Conservation (phyloP, 2,888 invertebrate genomes). For the Nysson spinosus region DNA sequence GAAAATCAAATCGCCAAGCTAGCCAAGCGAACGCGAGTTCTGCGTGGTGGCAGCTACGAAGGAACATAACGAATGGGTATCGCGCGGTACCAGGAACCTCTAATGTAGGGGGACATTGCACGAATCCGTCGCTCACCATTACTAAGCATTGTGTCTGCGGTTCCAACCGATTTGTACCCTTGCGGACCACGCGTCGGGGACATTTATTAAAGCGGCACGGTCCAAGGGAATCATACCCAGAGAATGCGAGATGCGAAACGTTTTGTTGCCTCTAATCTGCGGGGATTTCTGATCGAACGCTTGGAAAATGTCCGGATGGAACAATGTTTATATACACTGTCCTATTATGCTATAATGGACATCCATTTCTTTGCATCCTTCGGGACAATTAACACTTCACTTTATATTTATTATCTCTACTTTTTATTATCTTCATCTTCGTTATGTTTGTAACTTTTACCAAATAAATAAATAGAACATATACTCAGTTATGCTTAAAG, state of each 20-base stretch:
- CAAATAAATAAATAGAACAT: too few relatives aligned
- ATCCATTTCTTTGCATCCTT: too few relatives aligned
- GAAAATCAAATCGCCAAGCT: slow-evolving; percentile 69
- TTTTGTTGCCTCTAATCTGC: slow-evolving; percentile 9
- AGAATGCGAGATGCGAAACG: slow-evolving; percentile 1
- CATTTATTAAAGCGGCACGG: slow-evolving; percentile 69
- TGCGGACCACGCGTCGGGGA: slow-evolving; percentile 65
- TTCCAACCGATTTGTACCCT: slow-evolving; percentile 73
- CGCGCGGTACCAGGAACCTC: slow-evolving; percentile 54
- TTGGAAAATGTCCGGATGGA: neutral
- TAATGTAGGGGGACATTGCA: slow-evolving; percentile 49
- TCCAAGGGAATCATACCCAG: slow-evolving; percentile 14
- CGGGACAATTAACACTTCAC: too few relatives aligned
- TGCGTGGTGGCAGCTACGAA: slow-evolving; percentile 45
- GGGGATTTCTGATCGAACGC: slow-evolving; percentile 14
- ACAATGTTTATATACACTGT: too few relatives aligned
- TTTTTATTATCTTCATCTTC: too few relatives aligned
- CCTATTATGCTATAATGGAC: too few relatives aligned
- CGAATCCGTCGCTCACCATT: slow-evolving; percentile 70
- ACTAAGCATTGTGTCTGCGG: slow-evolving; percentile 75
- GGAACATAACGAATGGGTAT: slow-evolving; percentile 69
- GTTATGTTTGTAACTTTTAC: too few relatives aligned
- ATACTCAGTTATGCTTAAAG: too few relatives aligned
- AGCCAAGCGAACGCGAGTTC: slow-evolving; percentile 43
- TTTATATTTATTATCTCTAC: too few relatives aligned